Base-by-base conservation (phyloP, 2,797 vertebrate species). In the Tragopan temminckii region DNA sequence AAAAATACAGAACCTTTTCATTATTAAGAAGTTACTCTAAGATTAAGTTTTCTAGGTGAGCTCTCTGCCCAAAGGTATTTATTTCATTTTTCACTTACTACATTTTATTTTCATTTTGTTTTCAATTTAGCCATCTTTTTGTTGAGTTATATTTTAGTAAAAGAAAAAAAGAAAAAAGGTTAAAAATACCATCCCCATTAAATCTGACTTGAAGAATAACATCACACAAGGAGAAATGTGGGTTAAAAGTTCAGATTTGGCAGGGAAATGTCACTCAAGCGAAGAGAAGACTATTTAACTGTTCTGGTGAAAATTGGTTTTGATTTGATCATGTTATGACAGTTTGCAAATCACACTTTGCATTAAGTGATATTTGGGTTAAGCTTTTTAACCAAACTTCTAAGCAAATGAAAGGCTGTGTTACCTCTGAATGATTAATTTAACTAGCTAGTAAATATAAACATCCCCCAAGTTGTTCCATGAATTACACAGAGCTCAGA, bases 321-420 rank as follows among this genome's bases (percentile, higher is more conserved):
- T 94, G 91, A 96, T 96, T 94, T 95, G 92, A 96, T 96, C 85
- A 90, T 96, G 93, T 97, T 95, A 92, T 91, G 96, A 97, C 96
- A 96, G 93, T 86, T 94, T 52, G 80, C 92, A 96, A 96, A 97
- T 96, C 92, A 83, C 80, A 94, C 93, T 96, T 93, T 88, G 88
- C 85, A 90, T 71, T 93, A 88, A 93, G 93, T 79, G 67, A 42
- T 95, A 95, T 95, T 91, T 95, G 94, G 87, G 89, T 88, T 94
- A 92, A 64, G 89, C 61, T 93, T 94, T 93, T 88, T 86, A 96
- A 94, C 89, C 89, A 93, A 95, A 95, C 91, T 88, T 89, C 0
- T 78, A 79, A 86, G 90, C 70, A 91, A 94, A 86, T 0, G 53
- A 77, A 94, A 85, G 59, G 74, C 87, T 91, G 79, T 7, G 11